Evolutionary conservation across 2,797 vertebrate species (phyloP), one percentile per base, ranked within the genome.

Genomic region (Meda fulgida): DNA sequence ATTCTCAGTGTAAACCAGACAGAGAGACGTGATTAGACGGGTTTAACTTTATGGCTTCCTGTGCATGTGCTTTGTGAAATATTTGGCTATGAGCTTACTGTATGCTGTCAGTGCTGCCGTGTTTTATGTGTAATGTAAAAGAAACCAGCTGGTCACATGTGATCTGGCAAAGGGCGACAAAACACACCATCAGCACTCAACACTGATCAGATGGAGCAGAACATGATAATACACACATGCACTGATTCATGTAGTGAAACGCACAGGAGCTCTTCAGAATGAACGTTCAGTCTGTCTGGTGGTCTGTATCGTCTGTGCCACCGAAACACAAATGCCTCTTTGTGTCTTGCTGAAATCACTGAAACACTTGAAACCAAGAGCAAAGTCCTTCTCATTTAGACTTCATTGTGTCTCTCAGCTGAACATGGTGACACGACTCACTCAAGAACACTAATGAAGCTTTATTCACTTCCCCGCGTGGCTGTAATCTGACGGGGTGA

Each of bases 1-100:
- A 40, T 55, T 81, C 48, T 53, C 79, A 70, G 11, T 55, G 66
- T 29, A 70, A 81, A 70, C 48, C 23, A 38, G 48, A 38, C 79
- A 40, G 66, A 81, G 48, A 70, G 79, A 81, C n/a, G 16, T 19
- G 48, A 80, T 80, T 79, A 79, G 26, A 48, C 40, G 1, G 9
- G 60, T 66, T 79, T 65, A 66, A 79, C 60, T 79, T 69, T 53
- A 69, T 4, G 14, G 63, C 46, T 51, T 80, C 78, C 63, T 18
- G 21, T 69, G 43, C 19, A 34, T 40, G 16, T 3, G 34, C 26
- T 80, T 53, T 43, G 66, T 70, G 67, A 40, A 40, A 29, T 81
- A 55, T 58, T 80, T 69, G 4, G 1, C n/a, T 60, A 60, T 60
- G n/a, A 26, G 11, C 55, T 58, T 29, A 34, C 34, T 69, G 34